A percentile compares a stretch with the other conserved stretches of the same genome.
phyloP scores from a whole-genome alignment of 2,113 vertebrate genomes.

The Hypomesus transpacificus region DNA sequence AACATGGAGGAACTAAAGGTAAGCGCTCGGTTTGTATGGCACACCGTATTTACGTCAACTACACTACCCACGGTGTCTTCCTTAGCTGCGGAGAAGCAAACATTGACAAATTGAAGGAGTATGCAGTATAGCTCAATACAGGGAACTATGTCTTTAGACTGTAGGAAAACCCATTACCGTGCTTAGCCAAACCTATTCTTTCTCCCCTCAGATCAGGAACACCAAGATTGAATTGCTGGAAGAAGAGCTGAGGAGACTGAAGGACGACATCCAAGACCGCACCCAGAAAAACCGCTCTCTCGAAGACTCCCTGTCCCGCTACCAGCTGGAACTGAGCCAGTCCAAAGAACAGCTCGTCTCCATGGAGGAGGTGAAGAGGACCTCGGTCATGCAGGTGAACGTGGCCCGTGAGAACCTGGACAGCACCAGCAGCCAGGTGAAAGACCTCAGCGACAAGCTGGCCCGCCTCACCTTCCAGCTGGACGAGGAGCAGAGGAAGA shows the following conservation, averaged over 20 bases:
- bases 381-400: constrained; percentile 74
- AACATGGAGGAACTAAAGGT: constrained; percentile 97
- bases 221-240: constrained; percentile 92
- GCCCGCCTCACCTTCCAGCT: constrained; percentile 82
- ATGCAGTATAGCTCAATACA: too few species aligned
- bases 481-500: constrained; percentile 92
- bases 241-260: constrained; percentile 85
- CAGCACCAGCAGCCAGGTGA: constrained; percentile 81
- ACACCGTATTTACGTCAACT: neutral
- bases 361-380: constrained; percentile 83
- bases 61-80: too few species aligned
- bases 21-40: constrained; percentile 26
- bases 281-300: constrained; percentile 83
- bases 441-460: constrained; percentile 86
- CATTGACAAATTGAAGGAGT: too few species aligned
- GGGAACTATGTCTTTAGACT: too few species aligned
- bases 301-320: constrained; percentile 82
- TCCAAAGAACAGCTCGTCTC: constrained; percentile 81
- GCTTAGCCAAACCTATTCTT: constrained; percentile 17
- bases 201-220: constrained; percentile 82
- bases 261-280: constrained; percentile 81
- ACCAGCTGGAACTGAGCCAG: constrained; percentile 79
- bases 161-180: too few species aligned
- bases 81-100: too few species aligned
- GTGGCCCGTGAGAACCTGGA: constrained; percentile 82